Base-by-base conservation (phyloP, 2,888 invertebrate species). In the Synergus gifuensis region DNA sequence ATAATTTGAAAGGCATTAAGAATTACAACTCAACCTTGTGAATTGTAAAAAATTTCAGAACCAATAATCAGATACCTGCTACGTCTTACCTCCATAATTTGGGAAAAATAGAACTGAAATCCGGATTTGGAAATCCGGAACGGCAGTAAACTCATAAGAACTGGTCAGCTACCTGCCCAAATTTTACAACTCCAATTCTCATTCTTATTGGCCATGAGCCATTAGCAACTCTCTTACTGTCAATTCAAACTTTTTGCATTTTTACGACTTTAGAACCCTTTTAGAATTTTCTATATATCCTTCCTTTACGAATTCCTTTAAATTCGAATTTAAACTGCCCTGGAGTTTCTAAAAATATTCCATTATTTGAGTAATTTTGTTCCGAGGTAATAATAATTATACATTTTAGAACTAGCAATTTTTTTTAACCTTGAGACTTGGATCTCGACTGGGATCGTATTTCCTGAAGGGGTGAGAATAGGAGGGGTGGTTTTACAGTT, bases 401-500 rank as follows among this genome's bases (percentile, higher is more conserved):
- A 7, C 7, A 7, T 49, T 49, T 16, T 49, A 16, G 7, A 7
- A 49, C 16, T 5, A 49, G 49, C 9, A 54, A 7, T 54, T 54
- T 54, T 8, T 44, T 54, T 54, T 9, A 9, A 54, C 54, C 54
- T 54, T n/a, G 8, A 8, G 1, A n/a, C 12, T 54, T 54, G n/a
- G 54, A 36, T 58, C 60, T 9, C 18, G n/a, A 12, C 16, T n/a
- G 0, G 4, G 9, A n/a, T 22, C 60, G 22, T 22, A 22, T 22
- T 11, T 60, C 22, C 60, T 60, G 60, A 22, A 40, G 58, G 44
- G 64, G 77, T 83, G 81, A 73, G 69, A 78, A 76, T 54, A 62
- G 64, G 63, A 18, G 67, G 77, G 82, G 80, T 79, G 79, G 76
- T 85, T 85, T 83, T 81, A 79, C 78, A 82, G 64, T 76, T 64